Conservation (phyloP, 2,888 invertebrate genomes). For the Epinotia nisella region DNA sequence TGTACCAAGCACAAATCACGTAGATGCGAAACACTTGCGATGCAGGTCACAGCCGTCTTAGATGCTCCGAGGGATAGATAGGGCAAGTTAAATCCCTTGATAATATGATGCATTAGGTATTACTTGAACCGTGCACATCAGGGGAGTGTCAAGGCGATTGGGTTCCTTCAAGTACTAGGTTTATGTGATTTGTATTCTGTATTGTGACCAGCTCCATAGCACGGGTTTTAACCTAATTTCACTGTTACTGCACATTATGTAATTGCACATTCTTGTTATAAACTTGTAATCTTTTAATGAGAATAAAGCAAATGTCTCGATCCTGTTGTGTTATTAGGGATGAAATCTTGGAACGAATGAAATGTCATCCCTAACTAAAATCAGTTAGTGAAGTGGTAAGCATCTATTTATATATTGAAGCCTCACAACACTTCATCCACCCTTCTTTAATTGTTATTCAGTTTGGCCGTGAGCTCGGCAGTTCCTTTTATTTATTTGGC, state of each 20-base stretch:
- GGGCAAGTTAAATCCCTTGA: slow-evolving; percentile 45
- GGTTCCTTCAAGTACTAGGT: too few relatives aligned
- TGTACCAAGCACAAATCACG: slow-evolving; percentile 61
- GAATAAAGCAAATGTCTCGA: too few relatives aligned
- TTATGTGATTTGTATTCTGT: background rate
- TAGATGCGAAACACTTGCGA: slow-evolving; percentile 54
- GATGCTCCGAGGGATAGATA: slow-evolving; percentile 48
- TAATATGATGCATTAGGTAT: slow-evolving; percentile 1
- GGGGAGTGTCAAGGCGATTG: background rate
- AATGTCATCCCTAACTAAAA: background rate
- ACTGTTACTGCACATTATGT: too few relatives aligned
- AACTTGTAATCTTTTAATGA: too few relatives aligned
- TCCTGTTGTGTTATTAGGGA: too few relatives aligned
- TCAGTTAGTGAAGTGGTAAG: background rate
- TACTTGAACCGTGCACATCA: slow-evolving; percentile 44
- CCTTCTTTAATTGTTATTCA: slow-evolving; percentile 71
- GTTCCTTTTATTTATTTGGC: slow-evolving; percentile 75
- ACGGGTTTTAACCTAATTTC: too few relatives aligned
- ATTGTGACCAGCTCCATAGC: background rate
- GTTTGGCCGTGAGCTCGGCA: slow-evolving; percentile 62
- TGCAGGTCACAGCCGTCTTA: slow-evolving; percentile 53
- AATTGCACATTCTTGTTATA: too few relatives aligned
- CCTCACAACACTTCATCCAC: slow-evolving; percentile 43
- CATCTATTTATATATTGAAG: background rate
- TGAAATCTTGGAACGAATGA: too few relatives aligned